Evolutionary conservation across 2,797 vertebrate species (phyloP).

Genomic region (Xerus rutilus): DNA sequence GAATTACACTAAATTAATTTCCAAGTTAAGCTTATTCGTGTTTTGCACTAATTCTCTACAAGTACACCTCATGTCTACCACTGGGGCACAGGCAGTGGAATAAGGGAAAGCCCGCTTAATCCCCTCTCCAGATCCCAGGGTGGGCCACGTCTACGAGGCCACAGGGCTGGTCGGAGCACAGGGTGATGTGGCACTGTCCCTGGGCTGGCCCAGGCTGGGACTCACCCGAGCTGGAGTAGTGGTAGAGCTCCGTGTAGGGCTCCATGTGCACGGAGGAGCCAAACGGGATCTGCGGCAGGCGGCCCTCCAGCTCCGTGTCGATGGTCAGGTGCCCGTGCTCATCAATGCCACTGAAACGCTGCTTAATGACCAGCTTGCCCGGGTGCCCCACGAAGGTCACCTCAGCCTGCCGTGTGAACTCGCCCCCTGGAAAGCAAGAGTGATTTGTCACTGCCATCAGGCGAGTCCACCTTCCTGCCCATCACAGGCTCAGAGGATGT

Average conservation of each 20-base stretch:
- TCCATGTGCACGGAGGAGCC: slow-evolving; percentile 92
- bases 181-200: no score
- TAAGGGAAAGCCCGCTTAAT: fast-evolving
- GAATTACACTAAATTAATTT: background rate
- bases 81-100: background rate
- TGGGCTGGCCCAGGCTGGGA: fast-evolving
- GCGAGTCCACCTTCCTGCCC: background rate
- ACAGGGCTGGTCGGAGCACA: background rate
- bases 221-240: slow-evolving; percentile 94
- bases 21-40: background rate
- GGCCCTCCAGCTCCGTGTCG: slow-evolving; percentile 93
- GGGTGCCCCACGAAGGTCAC: slow-evolving; percentile 94
- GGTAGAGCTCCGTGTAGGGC: slow-evolving; percentile 95
- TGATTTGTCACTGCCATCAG: background rate
- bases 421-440: slow-evolving; percentile 90
- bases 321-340: slow-evolving; percentile 96
- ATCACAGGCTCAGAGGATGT: fast-evolving
- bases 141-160: background rate
- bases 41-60: background rate
- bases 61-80: fast-evolving
- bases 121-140: background rate
- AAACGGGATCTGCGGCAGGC: slow-evolving; percentile 90
- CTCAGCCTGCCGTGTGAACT: slow-evolving; percentile 94
- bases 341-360: slow-evolving; percentile 95
- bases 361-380: slow-evolving; percentile 93